These are phyloP conservation scores for Chymomyza amoena DNA, from an alignment of 2,888 invertebrate species.

Conservation along the genomic window DNA sequence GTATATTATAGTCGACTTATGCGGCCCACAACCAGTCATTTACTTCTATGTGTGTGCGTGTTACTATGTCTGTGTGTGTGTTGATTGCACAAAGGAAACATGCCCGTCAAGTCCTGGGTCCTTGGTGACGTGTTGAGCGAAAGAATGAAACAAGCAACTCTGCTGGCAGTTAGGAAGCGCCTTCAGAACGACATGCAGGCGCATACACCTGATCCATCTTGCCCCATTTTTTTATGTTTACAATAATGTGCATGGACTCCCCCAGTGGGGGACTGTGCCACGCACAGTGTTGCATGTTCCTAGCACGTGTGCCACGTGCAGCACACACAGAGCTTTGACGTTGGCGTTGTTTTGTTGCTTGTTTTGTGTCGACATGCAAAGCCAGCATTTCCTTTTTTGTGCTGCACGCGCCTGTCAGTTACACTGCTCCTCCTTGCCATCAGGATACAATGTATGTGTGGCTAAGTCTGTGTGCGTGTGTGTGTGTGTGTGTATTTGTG, in stretches of 20 bases:
- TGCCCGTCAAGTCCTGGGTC: slow-evolving; percentile 51
- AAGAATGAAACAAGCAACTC: slow-evolving; percentile 54
- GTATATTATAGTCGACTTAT: too few species aligned
- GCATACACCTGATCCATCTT: slow-evolving; percentile 47
- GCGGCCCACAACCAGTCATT: background rate
- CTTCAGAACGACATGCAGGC: slow-evolving; percentile 11
- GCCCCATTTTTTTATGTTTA: background rate
- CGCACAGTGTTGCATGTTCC: background rate
- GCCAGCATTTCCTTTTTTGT: slow-evolving; percentile 28
- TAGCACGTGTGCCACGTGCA: slow-evolving; percentile 37
- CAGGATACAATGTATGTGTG: too few species aligned
- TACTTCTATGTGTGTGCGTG: slow-evolving; percentile 6
- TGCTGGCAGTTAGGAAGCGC: slow-evolving; percentile 22
- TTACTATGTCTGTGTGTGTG: slow-evolving; percentile 25
- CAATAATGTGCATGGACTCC: background rate
- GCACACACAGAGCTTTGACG: slow-evolving; percentile 25
- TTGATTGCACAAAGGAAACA: slow-evolving; percentile 63
- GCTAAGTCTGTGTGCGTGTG: too few species aligned
- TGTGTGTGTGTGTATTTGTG: too few species aligned
- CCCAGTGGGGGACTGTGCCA: too few species aligned
- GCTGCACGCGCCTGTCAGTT: slow-evolving; percentile 8
- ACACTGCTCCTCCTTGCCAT: background rate
- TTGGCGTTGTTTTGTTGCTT: slow-evolving; percentile 30
- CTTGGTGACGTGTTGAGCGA: slow-evolving; percentile 66
- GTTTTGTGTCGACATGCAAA: slow-evolving; percentile 35